These are phyloP conservation scores for Potamilus streckersoni DNA, from an alignment of 1,140 invertebrate genomes.

Conservation along the genomic window DNA sequence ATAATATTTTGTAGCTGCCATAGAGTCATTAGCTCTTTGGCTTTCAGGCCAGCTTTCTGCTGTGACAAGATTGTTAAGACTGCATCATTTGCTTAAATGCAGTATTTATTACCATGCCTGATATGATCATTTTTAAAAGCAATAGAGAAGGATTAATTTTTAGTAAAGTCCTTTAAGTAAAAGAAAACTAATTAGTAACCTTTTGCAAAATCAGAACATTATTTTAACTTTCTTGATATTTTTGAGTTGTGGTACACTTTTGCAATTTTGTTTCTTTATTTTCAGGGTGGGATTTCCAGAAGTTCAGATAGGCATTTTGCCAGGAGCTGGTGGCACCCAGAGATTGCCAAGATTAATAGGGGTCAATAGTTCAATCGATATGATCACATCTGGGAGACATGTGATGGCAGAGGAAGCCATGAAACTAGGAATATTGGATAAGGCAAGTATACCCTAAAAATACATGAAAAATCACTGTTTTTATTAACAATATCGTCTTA, in stretches of 20 bases:
- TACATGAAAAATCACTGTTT: no score
- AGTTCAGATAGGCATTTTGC: constrained; percentile 54
- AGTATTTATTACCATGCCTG: no score
- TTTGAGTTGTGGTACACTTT: neutral
- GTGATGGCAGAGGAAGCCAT: constrained; percentile 47
- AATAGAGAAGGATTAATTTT: no score
- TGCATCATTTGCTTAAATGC: no score
- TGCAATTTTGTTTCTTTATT: neutral
- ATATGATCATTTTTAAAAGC: no score
- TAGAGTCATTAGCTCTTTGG: no score
- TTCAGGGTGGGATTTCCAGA: constrained; percentile 60
- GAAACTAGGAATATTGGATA: constrained; percentile 59
- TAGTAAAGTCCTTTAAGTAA: neutral
- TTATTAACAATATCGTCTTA: no score
- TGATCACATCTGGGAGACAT: constrained; percentile 55
- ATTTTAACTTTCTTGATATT: neutral
- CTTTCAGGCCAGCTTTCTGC: no score
- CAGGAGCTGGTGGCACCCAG: constrained; percentile 58
- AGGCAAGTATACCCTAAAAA: constrained; percentile 33
- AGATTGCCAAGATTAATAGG: constrained; percentile 53
- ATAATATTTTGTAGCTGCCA: no score
- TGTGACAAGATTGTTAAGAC: no score
- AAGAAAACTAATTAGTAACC: neutral
- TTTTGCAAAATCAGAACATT: neutral
- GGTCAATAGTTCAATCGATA: constrained; percentile 52